phyloP scores from a whole-genome alignment of 2,888 invertebrate species.

The Scrobipalpa costella region DNA sequence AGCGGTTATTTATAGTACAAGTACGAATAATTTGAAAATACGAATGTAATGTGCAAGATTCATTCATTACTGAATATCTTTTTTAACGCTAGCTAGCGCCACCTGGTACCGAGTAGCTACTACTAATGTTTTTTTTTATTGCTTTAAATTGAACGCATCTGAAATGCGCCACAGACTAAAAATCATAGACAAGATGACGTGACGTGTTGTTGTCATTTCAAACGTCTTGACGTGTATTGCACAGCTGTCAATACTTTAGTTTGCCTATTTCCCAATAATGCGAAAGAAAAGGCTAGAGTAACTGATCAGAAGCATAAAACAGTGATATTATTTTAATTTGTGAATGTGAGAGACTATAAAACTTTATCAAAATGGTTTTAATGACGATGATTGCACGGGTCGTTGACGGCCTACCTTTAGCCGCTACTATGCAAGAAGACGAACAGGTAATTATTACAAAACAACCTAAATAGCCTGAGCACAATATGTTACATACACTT shows the following conservation, averaged over 20 bases:
- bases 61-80: too few species aligned
- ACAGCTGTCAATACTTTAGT: slow-evolving; percentile 52
- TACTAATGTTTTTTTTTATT: background rate
- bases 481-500: slow-evolving; percentile 16
- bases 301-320: slow-evolving; percentile 40
- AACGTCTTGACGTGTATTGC: slow-evolving; percentile 62
- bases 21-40: background rate
- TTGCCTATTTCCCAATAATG: slow-evolving; percentile 60
- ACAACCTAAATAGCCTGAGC: slow-evolving; percentile 7
- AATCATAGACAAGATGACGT: slow-evolving; percentile 59
- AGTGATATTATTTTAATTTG: slow-evolving; percentile 41
- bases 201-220: slow-evolving; percentile 70
- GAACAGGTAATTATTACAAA: slow-evolving; percentile 87
- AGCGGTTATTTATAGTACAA: too few species aligned
- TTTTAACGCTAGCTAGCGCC: slow-evolving; percentile 2
- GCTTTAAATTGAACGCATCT: slow-evolving; percentile 37
- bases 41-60: too few species aligned
- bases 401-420: slow-evolving; percentile 96
- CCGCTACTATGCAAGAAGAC: slow-evolving; percentile 98
- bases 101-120: background rate
- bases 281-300: slow-evolving; percentile 60
- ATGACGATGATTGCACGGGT: slow-evolving; percentile 99
- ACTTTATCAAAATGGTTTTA: slow-evolving; percentile 89
- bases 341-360: slow-evolving; percentile 46
- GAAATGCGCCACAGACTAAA: background rate